Evolutionary conservation across 2,888 invertebrate genomes (phyloP).

Genomic region (Zonitis immaculata): DNA sequence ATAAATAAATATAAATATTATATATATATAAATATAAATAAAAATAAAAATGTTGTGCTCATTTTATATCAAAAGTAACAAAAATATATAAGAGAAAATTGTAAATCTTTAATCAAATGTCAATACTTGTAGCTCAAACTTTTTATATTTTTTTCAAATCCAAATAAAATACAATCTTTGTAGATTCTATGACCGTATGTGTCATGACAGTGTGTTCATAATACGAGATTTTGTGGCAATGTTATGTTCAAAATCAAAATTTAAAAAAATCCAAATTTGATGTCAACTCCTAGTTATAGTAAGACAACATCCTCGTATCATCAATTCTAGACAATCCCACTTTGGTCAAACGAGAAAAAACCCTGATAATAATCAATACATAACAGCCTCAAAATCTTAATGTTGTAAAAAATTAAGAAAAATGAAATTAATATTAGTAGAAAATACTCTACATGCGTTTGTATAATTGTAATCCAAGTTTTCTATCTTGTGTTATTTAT

Average conservation of each 20-base stretch:
- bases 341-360: constrained; percentile 14
- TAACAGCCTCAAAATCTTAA: constrained; percentile 31
- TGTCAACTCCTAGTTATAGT: neutral
- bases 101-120: constrained; percentile 45
- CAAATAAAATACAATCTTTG: constrained; percentile 37
- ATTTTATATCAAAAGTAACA: constrained; percentile 43
- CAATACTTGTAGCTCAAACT: constrained; percentile 49
- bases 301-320: constrained; percentile 7
- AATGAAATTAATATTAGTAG: constrained; percentile 16
- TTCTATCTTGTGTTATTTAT: constrained; percentile 39
- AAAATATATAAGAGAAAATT: constrained; percentile 21
- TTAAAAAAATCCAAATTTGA: constrained; percentile 4
- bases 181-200: constrained; percentile 38
- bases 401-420: constrained; percentile 21
- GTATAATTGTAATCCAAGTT: constrained; percentile 35
- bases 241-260: constrained; percentile 24
- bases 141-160: constrained; percentile 44
- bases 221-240: constrained; percentile 33
- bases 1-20: neutral
- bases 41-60: constrained; percentile 40
- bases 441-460: constrained; percentile 33
- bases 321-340: constrained; percentile 33
- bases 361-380: constrained; percentile 11
- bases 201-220: constrained; percentile 40
- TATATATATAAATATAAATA: neutral